Percentiles rank a stretch among this genome's conserved stretches.
These are phyloP conservation scores for Mantis religiosa DNA, from an alignment of 2,888 invertebrate species.

Conservation along the genomic window DNA sequence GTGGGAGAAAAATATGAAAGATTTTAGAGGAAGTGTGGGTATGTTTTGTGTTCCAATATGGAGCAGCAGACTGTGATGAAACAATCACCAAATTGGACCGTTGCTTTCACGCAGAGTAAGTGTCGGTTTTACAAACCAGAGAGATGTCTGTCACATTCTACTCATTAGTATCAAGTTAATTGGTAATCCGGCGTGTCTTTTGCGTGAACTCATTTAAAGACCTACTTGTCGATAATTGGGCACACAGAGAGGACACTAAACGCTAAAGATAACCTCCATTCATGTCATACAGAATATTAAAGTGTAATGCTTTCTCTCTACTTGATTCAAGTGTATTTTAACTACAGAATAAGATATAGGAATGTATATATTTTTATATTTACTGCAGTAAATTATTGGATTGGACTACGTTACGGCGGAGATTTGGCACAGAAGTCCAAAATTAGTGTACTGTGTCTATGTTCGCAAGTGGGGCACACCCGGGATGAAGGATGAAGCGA, in stretches of 20 bases:
- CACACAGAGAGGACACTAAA: neutral
- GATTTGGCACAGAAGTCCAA: no score
- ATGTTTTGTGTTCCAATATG: neutral
- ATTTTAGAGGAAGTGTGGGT: neutral
- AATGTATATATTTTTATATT: no score
- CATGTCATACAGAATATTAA: neutral
- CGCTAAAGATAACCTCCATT: neutral
- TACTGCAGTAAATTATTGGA: no score
- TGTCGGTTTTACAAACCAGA: no score
- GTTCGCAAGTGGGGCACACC: no score
- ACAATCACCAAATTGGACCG: neutral
- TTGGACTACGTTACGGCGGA: no score
- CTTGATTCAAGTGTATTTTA: no score
- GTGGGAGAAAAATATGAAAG: neutral
- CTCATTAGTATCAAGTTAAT: neutral
- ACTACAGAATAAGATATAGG: no score
- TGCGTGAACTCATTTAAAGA: neutral
- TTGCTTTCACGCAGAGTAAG: neutral
- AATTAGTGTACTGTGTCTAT: no score
- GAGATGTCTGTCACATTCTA: neutral
- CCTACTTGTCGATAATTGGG: neutral
- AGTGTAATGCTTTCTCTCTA: no score
- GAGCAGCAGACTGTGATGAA: neutral
- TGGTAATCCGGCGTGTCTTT: neutral
- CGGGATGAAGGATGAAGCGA: no score